A percentile compares a stretch with the other conserved stretches of the same genome.
Evolutionary conservation across 30 jellyfish, hydroid and myxozoan genomes (phyloP).

Genomic region (Pelagia noctiluca): DNA sequence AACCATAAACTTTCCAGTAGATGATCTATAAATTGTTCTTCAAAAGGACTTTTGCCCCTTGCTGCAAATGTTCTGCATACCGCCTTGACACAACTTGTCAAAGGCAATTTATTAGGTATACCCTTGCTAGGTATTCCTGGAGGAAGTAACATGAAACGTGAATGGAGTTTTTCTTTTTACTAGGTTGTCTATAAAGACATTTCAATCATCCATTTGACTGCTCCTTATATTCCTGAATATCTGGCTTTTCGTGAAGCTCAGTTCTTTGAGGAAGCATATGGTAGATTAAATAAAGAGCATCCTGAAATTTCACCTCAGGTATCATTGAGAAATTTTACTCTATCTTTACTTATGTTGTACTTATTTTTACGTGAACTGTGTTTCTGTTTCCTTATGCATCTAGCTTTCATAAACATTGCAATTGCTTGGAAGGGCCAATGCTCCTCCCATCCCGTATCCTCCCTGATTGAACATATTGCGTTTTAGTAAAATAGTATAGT

Average conservation of each 20-base stretch:
- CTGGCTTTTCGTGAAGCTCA: slow-evolving; percentile 39
- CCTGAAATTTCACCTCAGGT: slow-evolving; percentile 74
- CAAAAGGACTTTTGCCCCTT: background rate
- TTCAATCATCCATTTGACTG: slow-evolving; percentile 18
- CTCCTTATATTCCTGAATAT: slow-evolving; percentile 48
- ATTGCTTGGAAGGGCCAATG: background rate
- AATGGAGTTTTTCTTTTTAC: background rate
- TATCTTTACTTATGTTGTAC: too few species aligned
- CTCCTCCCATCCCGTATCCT: background rate
- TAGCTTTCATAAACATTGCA: too few species aligned
- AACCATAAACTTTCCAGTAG: background rate
- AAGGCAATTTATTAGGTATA: background rate
- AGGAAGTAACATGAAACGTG: too few species aligned
- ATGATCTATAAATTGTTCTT: background rate
- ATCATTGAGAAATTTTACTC: too few species aligned
- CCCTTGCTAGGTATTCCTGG: too few species aligned
- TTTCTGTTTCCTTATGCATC: too few species aligned
- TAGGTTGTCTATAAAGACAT: slow-evolving; percentile 31
- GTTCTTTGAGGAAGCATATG: slow-evolving; percentile 19
- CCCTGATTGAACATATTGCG: background rate
- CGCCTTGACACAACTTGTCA: background rate
- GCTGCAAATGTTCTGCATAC: too few species aligned
- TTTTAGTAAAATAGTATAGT: background rate
- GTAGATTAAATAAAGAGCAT: background rate
- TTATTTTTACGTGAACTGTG: too few species aligned